A percentile compares a stretch with the other conserved stretches of the same genome.
These are phyloP conservation scores for Hestina assimilis DNA, from an alignment of 1,140 invertebrate species.

Conservation along the genomic window DNA sequence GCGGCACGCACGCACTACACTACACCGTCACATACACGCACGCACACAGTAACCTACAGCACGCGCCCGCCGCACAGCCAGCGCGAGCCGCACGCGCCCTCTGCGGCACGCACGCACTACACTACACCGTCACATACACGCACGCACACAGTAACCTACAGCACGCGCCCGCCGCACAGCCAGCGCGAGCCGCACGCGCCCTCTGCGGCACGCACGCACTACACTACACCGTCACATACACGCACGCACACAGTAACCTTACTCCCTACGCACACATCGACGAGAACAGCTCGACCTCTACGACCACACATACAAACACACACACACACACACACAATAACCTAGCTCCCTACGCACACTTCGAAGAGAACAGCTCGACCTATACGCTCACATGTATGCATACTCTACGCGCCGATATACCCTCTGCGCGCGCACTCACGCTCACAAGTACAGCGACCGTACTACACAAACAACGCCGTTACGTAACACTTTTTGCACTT, in stretches of 20 bases:
- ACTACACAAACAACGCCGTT: not conserved
- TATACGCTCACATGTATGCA: no score
- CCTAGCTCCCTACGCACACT: no score
- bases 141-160: constrained; percentile 26
- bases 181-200: constrained; percentile 79
- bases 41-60: constrained; percentile 81
- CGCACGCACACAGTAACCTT: constrained; percentile 28
- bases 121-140: constrained; percentile 67
- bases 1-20: constrained; percentile 84
- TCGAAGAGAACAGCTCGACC: no score
- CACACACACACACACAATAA: not conserved
- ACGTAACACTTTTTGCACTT: not conserved
- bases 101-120: constrained; percentile 90
- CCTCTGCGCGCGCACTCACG: no score
- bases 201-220: constrained; percentile 80
- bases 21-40: constrained; percentile 97
- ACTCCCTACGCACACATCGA: constrained; percentile 29
- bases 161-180: constrained; percentile 8
- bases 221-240: constrained; percentile 69
- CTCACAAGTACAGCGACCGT: no score
- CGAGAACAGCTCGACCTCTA: constrained; percentile 37
- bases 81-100: constrained; percentile 80
- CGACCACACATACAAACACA: not conserved
- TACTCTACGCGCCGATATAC: no score
- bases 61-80: constrained; percentile 86